Conservation (phyloP, 2,797 vertebrate genomes). For the Molothrus aeneus region DNA sequence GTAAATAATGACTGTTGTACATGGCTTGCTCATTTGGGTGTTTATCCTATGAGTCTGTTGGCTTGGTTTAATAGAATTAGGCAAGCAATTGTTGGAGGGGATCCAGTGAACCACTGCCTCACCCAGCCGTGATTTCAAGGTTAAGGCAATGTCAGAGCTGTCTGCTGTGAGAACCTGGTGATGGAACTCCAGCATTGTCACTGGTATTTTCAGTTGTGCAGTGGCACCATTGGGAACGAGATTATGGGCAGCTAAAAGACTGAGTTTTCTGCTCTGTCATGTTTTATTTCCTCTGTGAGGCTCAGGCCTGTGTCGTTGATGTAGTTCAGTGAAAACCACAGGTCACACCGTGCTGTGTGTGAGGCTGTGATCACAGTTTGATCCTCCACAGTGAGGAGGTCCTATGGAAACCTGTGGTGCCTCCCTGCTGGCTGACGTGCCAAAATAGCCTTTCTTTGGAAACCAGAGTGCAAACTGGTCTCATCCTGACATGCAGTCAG, state of each 20-base stretch:
- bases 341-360: background rate
- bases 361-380: background rate
- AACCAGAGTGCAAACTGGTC: background rate
- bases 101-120: background rate
- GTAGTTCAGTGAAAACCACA: background rate
- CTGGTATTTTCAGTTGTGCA: background rate
- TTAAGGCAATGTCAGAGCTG: slow-evolving; percentile 15
- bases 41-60: slow-evolving; percentile 16
- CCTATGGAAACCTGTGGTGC: background rate
- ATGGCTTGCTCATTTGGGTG: background rate
- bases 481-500: background rate
- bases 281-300: background rate
- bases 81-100: background rate
- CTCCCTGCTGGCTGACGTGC: background rate
- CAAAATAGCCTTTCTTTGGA: background rate
- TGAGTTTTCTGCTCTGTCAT: background rate
- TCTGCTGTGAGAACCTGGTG: background rate
- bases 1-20: background rate
- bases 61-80: slow-evolving; percentile 8
- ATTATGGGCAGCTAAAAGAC: background rate
- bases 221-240: background rate
- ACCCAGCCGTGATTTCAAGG: background rate
- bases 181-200: background rate
- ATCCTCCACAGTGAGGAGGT: background rate
- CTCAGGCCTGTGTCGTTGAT: rapidly evolving